Conservation (phyloP, 2,888 invertebrate species). For the Choristoneura rosaceana region DNA sequence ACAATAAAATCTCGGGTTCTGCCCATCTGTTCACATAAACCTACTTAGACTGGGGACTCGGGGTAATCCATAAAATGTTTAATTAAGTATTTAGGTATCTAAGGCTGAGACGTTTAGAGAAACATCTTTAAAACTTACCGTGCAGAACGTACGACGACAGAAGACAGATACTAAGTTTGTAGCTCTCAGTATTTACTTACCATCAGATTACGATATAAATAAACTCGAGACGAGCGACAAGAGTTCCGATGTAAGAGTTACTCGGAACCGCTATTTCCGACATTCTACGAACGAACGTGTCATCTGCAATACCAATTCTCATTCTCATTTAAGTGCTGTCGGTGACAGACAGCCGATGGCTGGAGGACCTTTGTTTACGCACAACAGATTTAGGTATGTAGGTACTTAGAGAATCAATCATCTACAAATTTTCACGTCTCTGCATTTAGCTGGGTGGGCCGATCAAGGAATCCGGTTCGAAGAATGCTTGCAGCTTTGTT, state of each 20-base stretch:
- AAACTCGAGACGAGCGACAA: conserved; percentile 66
- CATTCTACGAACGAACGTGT: conserved; percentile 74
- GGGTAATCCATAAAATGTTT: background rate
- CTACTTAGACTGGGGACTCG: background rate
- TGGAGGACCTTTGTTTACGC: conserved; percentile 23
- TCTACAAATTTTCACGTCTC: background rate
- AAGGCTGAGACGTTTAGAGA: conserved; percentile 13
- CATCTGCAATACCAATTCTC: conserved; percentile 61
- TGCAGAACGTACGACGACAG: conserved; percentile 1
- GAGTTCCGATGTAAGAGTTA: conserved; percentile 76
- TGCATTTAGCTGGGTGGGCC: background rate
- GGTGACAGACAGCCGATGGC: conserved; percentile 27
- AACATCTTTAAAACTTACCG: conserved; percentile 9
- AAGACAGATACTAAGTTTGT: conserved; percentile 29
- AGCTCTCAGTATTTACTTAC: conserved; percentile 53
- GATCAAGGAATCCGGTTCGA: background rate
- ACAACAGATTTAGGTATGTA: conserved; percentile 1
- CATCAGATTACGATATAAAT: conserved; percentile 69
- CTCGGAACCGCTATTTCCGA: conserved; percentile 82
- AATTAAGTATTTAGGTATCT: background rate
- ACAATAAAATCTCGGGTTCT: too few relatives aligned
- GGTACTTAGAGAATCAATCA: conserved; percentile 1
- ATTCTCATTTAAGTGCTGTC: conserved; percentile 42
- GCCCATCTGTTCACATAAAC: background rate
- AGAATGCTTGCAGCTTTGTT: too few relatives aligned